phyloP scores from a whole-genome alignment of 30 jellyfish, hydroid and myxozoan genomes.

The Rhopilema esculentum region DNA sequence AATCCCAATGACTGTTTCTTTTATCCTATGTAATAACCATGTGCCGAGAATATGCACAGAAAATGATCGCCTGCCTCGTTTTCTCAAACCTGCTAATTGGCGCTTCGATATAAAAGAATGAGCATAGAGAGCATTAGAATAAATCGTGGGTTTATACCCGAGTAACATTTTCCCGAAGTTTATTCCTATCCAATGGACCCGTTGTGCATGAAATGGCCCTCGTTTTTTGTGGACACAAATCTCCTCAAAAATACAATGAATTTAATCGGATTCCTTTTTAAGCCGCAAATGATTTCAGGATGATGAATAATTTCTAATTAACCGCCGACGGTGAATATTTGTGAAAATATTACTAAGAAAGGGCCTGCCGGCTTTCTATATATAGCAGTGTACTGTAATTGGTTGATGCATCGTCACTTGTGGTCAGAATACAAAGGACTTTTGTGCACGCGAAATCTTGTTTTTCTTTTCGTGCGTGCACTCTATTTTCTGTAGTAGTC shows the following conservation, averaged over 20 bases:
- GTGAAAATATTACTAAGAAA: neutral
- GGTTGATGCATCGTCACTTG: neutral
- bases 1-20: too few relatives aligned
- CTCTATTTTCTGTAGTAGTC: neutral
- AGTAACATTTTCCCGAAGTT: too few relatives aligned
- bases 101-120: neutral
- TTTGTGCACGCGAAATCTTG: neutral
- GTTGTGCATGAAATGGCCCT: neutral
- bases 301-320: conserved; percentile 34
- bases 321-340: conserved; percentile 49
- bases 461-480: neutral
- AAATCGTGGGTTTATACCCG: too few relatives aligned
- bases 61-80: too few relatives aligned
- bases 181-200: neutral
- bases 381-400: neutral
- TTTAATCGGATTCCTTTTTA: conserved; percentile 34
- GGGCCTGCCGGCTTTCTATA: neutral
- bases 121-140: too few relatives aligned
- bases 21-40: too few relatives aligned
- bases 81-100: neutral
- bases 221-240: conserved; percentile 5
- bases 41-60: too few relatives aligned
- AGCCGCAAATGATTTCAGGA: conserved; percentile 53
- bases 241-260: conserved; percentile 17
- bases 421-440: neutral